A percentile compares a stretch with the other conserved stretches of the same genome.
phyloP scores from a whole-genome alignment of 1,140 invertebrate species.

The Oppia nitens region DNA sequence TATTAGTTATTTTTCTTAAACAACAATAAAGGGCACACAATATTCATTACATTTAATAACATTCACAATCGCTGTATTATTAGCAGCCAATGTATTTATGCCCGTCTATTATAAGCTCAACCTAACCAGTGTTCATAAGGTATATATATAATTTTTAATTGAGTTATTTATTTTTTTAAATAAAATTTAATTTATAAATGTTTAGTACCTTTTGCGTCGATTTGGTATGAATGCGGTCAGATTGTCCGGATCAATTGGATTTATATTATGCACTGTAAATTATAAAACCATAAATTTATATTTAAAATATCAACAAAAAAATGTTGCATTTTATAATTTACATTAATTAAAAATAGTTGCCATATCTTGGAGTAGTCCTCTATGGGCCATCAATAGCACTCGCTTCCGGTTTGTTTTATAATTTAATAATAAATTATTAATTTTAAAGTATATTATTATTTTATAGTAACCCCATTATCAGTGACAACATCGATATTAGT shows the following conservation, averaged over 20 bases:
- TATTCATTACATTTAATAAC: conserved; percentile 32
- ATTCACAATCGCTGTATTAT: background rate
- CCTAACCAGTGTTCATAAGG: background rate
- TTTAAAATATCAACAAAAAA: background rate
- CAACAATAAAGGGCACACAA: background rate
- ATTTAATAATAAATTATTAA: background rate
- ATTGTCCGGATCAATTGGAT: background rate
- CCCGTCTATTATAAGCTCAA: background rate
- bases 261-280: background rate
- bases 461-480: conserved; percentile 56
- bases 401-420: conserved; percentile 35
- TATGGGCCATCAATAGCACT: conserved; percentile 41
- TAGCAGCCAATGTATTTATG: background rate
- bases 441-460: conserved; percentile 16
- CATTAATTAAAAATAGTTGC: background rate
- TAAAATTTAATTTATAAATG: background rate
- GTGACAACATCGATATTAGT: conserved; percentile 60
- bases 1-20: background rate
- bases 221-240: background rate
- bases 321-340: background rate
- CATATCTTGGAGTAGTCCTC: background rate
- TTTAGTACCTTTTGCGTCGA: background rate
- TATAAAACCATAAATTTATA: background rate
- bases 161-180: background rate
- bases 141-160: background rate